A percentile compares a stretch with the other conserved stretches of the same genome.
Evolutionary conservation across 2,888 invertebrate species (phyloP).

Genomic region (Dioctria linearis): DNA sequence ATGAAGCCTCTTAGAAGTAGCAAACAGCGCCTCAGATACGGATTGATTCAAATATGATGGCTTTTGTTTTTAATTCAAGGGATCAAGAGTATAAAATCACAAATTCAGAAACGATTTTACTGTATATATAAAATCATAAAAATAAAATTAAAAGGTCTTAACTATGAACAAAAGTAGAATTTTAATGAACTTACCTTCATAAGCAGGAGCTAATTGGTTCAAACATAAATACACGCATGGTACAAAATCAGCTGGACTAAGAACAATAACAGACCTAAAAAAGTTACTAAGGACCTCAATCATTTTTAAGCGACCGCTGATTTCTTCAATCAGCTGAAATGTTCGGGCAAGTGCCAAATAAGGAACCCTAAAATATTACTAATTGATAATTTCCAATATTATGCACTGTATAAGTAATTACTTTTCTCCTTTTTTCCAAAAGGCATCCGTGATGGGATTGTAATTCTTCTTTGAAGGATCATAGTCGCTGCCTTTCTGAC

Average conservation of each 20-base stretch:
- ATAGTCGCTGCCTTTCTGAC: slow-evolving; percentile 72
- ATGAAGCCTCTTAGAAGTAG: too few relatives aligned
- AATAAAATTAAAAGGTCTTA: too few relatives aligned
- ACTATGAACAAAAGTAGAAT: too few relatives aligned
- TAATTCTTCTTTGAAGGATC: slow-evolving; percentile 82
- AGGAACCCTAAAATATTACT: slow-evolving; percentile 79
- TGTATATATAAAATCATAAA: too few relatives aligned
- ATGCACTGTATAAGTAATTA: slow-evolving; percentile 65
- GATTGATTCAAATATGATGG: too few relatives aligned
- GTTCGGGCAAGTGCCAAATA: slow-evolving; percentile 94
- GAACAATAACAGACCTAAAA: slow-evolving; percentile 89
- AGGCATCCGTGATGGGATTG: slow-evolving; percentile 87
- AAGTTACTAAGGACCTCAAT: slow-evolving; percentile 93
- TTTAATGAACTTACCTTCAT: slow-evolving; percentile 78
- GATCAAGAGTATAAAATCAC: too few relatives aligned
- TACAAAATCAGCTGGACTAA: slow-evolving; percentile 91
- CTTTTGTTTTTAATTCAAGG: too few relatives aligned
- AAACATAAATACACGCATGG: slow-evolving; percentile 94
- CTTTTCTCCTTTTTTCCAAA: slow-evolving; percentile 83
- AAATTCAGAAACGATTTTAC: too few relatives aligned
- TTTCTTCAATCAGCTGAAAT: slow-evolving; percentile 90
- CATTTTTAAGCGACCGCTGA: slow-evolving; percentile 88
- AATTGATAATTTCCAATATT: slow-evolving; percentile 17
- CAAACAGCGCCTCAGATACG: too few relatives aligned
- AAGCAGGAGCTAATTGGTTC: slow-evolving; percentile 97